Evolutionary conservation across 2,888 invertebrate species (phyloP), one percentile per base, ranked within the genome.

Genomic region (Habroteleia sp.): DNA sequence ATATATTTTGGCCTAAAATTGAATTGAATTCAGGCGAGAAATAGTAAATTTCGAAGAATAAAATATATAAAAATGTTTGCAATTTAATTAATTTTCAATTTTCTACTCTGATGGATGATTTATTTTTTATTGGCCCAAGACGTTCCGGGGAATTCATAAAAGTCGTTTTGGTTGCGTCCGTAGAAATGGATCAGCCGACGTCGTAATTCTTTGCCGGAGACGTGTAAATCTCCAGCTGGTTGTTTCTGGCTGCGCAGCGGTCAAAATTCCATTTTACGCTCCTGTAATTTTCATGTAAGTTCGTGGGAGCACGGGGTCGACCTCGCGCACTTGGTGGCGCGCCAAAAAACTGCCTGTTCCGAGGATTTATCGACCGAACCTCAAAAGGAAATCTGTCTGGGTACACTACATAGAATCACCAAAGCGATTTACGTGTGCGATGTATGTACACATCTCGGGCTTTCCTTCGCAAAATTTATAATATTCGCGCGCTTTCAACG

Each of bases 201-300:
- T 68, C 74, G 74, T 69, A 69, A 69, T 69, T 69, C 69, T 74
- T 65, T 35, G 60, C 13, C 39, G 46, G 71, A 54, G 65, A 75
- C 75, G 65, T 75, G 75, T 75, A 75, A 75, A 75, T 75, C 75
- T 71, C 54, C 48, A 33, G 8, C 50, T 42, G 75, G 66, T 75
- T 71, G 71, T 76, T 71, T 58, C 75, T 60, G 63, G 50, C 65
- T 33, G 54, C 54, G 35, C 50, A 42, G 62, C 68, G 76, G 71
- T 72, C 71, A 72, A 76, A 72, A 68, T 76, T 76, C 68, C 76
- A 72, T 72, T 76, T 76, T 76, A 76, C 76, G 76, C 56, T 72
- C 48, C 71, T 66, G 71, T 71, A 71, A 71, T 71, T 75, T 75
- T 33, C 50, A 66, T 71, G 71, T 54, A 66, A 75, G 75, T 71